A percentile compares a stretch with the other conserved stretches of the same genome.
Evolutionary conservation across 2,113 vertebrate genomes (phyloP).

Genomic region (Acanthisitta chloris): DNA sequence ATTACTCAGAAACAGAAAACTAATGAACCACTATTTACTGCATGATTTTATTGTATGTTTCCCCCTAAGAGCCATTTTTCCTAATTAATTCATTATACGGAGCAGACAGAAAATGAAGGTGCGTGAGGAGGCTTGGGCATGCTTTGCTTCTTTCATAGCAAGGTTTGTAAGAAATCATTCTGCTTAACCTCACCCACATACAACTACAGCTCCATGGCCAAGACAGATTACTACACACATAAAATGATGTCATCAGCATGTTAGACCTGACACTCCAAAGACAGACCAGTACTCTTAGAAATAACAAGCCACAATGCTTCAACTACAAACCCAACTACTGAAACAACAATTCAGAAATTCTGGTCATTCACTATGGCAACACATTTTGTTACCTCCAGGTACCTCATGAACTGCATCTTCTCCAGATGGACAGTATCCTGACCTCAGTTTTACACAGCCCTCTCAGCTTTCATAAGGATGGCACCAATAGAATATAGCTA

Average conservation of each 20-base stretch:
- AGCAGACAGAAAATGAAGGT: fast-evolving
- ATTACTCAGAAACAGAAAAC: background rate
- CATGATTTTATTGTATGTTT: background rate
- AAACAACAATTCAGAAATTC: background rate
- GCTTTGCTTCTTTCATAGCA: background rate
- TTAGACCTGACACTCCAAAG: background rate
- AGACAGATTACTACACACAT: background rate
- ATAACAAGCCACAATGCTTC: background rate
- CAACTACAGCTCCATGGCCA: background rate
- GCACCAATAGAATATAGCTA: background rate
- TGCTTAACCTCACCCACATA: background rate
- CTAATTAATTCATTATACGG: background rate
- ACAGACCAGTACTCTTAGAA: background rate
- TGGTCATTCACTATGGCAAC: background rate
- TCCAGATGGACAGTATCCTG: background rate
- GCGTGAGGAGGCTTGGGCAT: background rate
- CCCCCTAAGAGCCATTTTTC: background rate
- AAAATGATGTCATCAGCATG: background rate
- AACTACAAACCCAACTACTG: background rate
- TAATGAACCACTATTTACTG: background rate
- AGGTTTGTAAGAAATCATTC: background rate
- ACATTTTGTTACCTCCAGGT: background rate
- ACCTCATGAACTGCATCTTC: background rate
- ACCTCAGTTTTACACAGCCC: background rate
- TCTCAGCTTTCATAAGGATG: background rate